A percentile compares a stretch with the other conserved stretches of the same genome.
Conservation (phyloP, 2,888 invertebrate species). For the Melipona beecheii region DNA sequence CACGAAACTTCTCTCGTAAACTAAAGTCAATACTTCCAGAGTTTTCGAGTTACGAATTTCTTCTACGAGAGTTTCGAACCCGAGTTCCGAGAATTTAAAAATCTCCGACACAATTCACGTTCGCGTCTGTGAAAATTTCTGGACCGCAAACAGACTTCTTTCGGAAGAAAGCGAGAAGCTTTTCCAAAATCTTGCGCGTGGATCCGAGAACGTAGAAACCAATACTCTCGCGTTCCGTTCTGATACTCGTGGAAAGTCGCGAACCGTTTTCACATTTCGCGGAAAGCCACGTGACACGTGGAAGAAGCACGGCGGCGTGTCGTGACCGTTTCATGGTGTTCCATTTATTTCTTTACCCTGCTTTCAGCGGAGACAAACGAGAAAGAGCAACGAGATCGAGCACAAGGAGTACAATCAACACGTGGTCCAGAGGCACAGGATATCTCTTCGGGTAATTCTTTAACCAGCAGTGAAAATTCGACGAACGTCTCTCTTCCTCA, state of each 20-base stretch:
- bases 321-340: conserved; percentile 19
- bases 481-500: neutral
- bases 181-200: conserved; percentile 11
- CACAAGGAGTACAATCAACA: conserved; percentile 77
- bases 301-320: neutral
- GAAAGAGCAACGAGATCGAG: conserved; percentile 77
- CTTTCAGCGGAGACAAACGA: conserved; percentile 77
- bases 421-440: conserved; percentile 78
- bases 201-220: conserved; percentile 7
- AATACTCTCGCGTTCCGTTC: conserved; percentile 76
- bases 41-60: too few relatives aligned
- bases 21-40: too few relatives aligned
- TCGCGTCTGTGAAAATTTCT: too few relatives aligned
- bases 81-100: too few relatives aligned
- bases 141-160: too few relatives aligned
- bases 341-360: conserved; percentile 30
- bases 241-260: conserved; percentile 79
- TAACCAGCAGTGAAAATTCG: neutral
- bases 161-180: conserved; percentile 31
- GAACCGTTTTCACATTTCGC: conserved; percentile 50
- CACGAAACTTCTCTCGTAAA: too few relatives aligned
- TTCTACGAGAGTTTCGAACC: too few relatives aligned
- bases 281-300: conserved; percentile 40
- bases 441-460: conserved; percentile 79
- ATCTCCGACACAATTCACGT: too few relatives aligned